These are phyloP conservation scores for Darevskia nairensis DNA, from an alignment of 2,797 vertebrate genomes.

Conservation along the genomic window DNA sequence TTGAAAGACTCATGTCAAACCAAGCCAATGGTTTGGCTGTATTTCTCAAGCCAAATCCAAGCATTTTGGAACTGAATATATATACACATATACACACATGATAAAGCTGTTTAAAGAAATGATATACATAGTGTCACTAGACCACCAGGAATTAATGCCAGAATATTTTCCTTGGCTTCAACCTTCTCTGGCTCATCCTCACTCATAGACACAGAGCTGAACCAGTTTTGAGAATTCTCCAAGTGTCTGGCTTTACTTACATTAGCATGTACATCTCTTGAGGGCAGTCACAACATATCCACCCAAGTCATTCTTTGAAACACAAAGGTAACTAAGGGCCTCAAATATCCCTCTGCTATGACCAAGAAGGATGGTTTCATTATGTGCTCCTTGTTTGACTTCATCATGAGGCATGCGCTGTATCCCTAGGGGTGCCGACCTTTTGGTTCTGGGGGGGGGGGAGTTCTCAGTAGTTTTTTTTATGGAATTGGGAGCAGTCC, in stretches of 20 bases:
- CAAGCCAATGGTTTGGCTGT: constrained; percentile 50
- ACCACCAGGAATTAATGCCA: constrained; percentile 59
- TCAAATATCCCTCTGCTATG: not conserved
- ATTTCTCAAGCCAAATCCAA: constrained; percentile 49
- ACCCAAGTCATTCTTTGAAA: not conserved
- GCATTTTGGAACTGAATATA: constrained; percentile 54
- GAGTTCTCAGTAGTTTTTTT: not conserved
- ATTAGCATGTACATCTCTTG: not conserved
- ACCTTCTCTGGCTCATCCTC: constrained; percentile 55
- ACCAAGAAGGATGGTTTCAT: not conserved
- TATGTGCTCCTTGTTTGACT: not conserved
- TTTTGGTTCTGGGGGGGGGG: not conserved
- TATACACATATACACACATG: constrained; percentile 44
- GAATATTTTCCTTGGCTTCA: constrained; percentile 59
- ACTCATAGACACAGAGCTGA: constrained; percentile 13
- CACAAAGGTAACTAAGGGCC: not conserved
- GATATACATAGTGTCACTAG: constrained; percentile 56
- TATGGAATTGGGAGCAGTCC: constrained; percentile 40
- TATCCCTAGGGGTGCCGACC: not conserved
- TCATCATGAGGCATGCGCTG: not conserved
- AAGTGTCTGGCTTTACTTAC: not conserved
- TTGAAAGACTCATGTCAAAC: constrained; percentile 46
- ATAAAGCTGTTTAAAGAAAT: constrained; percentile 56
- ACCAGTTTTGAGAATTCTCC: not conserved
- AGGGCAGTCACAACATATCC: constrained; percentile 20